Conservation (phyloP, 2,113 vertebrate species). For the Brachyistius frenatus region DNA sequence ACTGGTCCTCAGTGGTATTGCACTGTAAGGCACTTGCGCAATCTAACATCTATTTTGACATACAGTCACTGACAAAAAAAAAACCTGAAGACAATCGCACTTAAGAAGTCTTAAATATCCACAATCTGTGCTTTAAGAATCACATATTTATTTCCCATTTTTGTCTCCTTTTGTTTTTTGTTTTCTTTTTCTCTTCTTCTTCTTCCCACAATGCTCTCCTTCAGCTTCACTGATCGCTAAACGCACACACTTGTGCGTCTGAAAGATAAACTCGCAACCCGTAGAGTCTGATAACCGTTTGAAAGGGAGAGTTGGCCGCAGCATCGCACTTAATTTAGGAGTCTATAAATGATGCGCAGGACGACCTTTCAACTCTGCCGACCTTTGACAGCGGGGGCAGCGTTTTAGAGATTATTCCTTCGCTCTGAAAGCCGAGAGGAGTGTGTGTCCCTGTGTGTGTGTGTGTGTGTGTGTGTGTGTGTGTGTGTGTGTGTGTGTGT, state of each 20-base stretch:
- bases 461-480: background rate
- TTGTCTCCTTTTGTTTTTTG: background rate
- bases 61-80: no score
- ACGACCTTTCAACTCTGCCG: slow-evolving; percentile 90
- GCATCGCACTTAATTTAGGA: slow-evolving; percentile 91
- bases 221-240: background rate
- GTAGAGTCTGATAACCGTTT: slow-evolving; percentile 84
- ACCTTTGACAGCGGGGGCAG: slow-evolving; percentile 93
- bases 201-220: slow-evolving; percentile 13
- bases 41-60: no score
- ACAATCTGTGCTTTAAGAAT: no score
- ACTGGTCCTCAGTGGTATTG: no score
- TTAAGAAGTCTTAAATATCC: no score
- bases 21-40: no score
- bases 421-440: slow-evolving; percentile 74
- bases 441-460: slow-evolving; percentile 10
- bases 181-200: slow-evolving; percentile 6
- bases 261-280: slow-evolving; percentile 50
- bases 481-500: slow-evolving; percentile 1
- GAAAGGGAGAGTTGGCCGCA: slow-evolving; percentile 75
- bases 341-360: slow-evolving; percentile 92
- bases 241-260: background rate
- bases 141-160: no score
- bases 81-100: no score
- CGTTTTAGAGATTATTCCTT: slow-evolving; percentile 89